Evolutionary conservation across 2,113 vertebrate species (phyloP), one percentile per base, ranked within the genome.

Genomic region (Oceanodroma tethys): DNA sequence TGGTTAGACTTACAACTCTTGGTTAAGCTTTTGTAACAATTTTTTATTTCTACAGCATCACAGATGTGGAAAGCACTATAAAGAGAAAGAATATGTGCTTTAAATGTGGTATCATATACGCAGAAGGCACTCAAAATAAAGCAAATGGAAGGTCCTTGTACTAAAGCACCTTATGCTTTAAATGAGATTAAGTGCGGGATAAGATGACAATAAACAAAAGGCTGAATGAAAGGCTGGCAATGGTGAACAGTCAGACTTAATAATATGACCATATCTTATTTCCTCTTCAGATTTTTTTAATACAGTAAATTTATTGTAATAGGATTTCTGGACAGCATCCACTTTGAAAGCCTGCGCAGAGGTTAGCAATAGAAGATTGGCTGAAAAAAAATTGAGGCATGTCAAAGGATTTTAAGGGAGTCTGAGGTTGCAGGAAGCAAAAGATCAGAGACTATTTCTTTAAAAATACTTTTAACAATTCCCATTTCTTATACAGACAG

Each of bases 301-400:
- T 97, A 95, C 93, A 95, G 93, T 97, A 93, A 91, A 97, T 96
- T 96, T 96, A 96, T 95, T 94, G 96, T 95, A 96, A 97, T 96
- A 95, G 94, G 89, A 89, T 96, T 97, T 97, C 87, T 96, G 94
- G 94, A 97, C 84, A 95, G 74, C 84, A 96, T 96, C 95, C 95
- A 96, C 87, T 94, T 63, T 80, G 78, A 94, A 90, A 87, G 95
- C 89, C 78, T 76, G 70, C 2, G 9, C 53, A 47, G 81, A 80
- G 79, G n/a, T 73, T 90, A 90, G 93, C 84, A 91, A 81, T 29
- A 82, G 93, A 93, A 90, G 84, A 79, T 7, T 82, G 86, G 36
- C 68, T 94, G 36, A 42, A 82, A 92, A 80, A 82, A 93, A 65
- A 82, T 56, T 2, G 56, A 97, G 43, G 52, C 94, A 80, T 58